phyloP scores from a whole-genome alignment of 2,888 invertebrate species.

The Platycnemis pennipes region DNA sequence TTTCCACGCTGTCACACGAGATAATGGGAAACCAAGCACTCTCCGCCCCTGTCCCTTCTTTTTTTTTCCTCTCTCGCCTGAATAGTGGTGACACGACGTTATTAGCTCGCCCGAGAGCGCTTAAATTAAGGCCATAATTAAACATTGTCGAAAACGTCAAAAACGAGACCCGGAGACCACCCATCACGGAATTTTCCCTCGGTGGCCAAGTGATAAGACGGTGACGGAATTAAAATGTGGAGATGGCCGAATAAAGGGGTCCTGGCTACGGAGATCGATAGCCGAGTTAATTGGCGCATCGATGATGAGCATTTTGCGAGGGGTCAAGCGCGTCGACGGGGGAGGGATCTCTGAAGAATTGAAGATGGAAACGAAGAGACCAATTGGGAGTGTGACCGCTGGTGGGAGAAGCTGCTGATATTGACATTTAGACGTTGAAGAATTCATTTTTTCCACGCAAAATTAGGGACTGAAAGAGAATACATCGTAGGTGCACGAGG shows the following conservation, averaged over 20 bases:
- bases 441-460: no score
- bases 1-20: neutral
- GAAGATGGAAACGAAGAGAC: neutral
- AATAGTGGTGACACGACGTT: neutral
- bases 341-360: neutral
- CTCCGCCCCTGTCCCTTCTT: no score
- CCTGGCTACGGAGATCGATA: neutral
- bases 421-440: no score
- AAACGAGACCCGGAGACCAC: neutral
- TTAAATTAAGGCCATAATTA: constrained; percentile 28
- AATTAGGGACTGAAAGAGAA: no score
- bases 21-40: neutral
- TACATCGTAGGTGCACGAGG: no score
- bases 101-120: neutral
- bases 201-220: neutral
- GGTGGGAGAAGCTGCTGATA: no score
- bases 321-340: neutral
- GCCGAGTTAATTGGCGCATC: neutral
- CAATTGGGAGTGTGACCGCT: neutral
- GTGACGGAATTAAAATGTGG: neutral
- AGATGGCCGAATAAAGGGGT: neutral
- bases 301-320: neutral
- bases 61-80: neutral
- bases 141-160: neutral
- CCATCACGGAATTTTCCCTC: neutral